Evolutionary conservation across 2,888 invertebrate genomes (phyloP).

Genomic region (Pachydiplax longipennis): DNA sequence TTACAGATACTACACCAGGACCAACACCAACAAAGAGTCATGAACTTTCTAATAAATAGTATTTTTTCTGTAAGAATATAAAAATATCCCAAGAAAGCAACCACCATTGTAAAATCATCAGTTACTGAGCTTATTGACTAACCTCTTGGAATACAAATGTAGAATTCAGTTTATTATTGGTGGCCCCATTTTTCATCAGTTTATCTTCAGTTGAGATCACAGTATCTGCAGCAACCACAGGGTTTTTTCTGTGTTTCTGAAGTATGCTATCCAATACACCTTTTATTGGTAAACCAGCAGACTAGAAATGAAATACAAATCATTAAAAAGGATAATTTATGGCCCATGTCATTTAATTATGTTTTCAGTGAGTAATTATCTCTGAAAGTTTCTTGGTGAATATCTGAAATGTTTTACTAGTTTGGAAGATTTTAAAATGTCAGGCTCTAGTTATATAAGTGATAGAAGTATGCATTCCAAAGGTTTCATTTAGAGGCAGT

Average conservation of each 20-base stretch:
- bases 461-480: background rate
- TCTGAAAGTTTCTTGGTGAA: background rate
- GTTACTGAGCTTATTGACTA: background rate
- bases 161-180: constrained; percentile 13
- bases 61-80: too few relatives aligned
- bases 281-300: constrained; percentile 29
- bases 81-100: background rate
- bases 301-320: constrained; percentile 36
- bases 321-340: background rate
- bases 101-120: background rate
- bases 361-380: background rate
- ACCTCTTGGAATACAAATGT: constrained; percentile 20
- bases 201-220: constrained; percentile 2
- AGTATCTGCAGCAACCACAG: constrained; percentile 16
- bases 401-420: too few relatives aligned
- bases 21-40: too few relatives aligned
- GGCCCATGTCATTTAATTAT: too few relatives aligned
- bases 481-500: background rate
- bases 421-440: too few relatives aligned
- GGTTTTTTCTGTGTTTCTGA: constrained; percentile 22
- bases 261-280: constrained; percentile 35
- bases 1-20: too few relatives aligned
- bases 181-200: background rate
- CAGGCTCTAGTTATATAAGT: background rate
- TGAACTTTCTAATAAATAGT: too few relatives aligned